Evolutionary conservation across 2,797 vertebrate genomes (phyloP).

Genomic region (Pogoniulus pusillus): DNA sequence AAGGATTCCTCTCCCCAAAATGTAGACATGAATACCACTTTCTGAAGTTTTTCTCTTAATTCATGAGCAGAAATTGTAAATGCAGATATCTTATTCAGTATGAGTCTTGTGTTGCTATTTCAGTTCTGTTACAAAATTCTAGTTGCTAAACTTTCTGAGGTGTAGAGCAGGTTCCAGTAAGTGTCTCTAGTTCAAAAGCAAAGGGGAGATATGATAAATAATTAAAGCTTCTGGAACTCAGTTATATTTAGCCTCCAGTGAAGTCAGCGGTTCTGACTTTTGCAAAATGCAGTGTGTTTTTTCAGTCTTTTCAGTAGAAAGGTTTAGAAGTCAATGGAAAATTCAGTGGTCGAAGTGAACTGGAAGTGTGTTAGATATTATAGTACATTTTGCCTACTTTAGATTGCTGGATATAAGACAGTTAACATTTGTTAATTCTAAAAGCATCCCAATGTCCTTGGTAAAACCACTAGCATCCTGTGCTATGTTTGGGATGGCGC

Average conservation of each 20-base stretch:
- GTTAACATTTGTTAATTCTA: slow-evolving; percentile 3
- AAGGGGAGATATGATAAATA: slow-evolving; percentile 2
- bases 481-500: neutral
- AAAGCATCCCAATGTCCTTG: neutral
- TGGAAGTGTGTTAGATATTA: slow-evolving; percentile 16
- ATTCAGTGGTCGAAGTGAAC: neutral
- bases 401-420: neutral
- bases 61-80: slow-evolving; percentile 15
- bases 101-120: slow-evolving; percentile 27
- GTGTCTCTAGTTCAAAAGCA: slow-evolving; percentile 27
- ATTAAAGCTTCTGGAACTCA: slow-evolving; percentile 5
- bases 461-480: neutral
- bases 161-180: slow-evolving; percentile 51
- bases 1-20: neutral
- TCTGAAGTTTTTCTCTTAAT: slow-evolving; percentile 44
- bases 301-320: neutral
- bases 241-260: neutral
- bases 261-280: neutral
- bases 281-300: neutral
- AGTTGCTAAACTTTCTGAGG: slow-evolving; percentile 49
- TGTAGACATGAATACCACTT: neutral
- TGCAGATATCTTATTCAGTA: slow-evolving; percentile 67
- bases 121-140: slow-evolving; percentile 54
- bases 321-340: neutral
- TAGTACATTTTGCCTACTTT: neutral